Evolutionary conservation across 1,140 invertebrate species (phyloP), one percentile per base, ranked within the genome.

Genomic region (Proctacanthus coquilletti): DNA sequence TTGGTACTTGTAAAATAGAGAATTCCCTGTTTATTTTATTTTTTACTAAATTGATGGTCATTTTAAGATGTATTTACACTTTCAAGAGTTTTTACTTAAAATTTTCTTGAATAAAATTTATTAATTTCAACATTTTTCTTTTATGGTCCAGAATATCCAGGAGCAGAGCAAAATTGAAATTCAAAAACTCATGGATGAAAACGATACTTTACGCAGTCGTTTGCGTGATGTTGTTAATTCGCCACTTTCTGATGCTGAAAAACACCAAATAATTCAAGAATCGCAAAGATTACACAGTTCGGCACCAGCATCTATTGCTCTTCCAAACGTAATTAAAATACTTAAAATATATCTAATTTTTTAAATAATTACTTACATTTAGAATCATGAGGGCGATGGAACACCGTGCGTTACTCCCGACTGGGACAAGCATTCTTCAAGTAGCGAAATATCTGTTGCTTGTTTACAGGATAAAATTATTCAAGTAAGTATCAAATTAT

Each of bases 381-480:
- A 43, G 10, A 44, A 42, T 21, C 42, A 34, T 35, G 60, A 65
- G 33, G 65, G 63, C 14, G 71, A 75, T 43, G 71, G 69, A 45
- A 71, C 73, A 19, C 68, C 75, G 13, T 72, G 71, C 23, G 63
- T 65, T 37, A 69, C 73, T 21, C 79, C 80, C 3, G 84, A 87
- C 44, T 91, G 85, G 85, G 86, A 88, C 50, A 86, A 85, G 53
- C 79, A 84, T 52, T 88, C 83, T 18, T 85, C 81, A 18, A 69
- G 83, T 17, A 86, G 84, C 53, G 86, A 92, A 60, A 77, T 91
- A 11, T 91, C 87, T 8, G 84, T 93, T 37, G 84, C 86, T 2
- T 91, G 87, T 61, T 66, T 94, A 25, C 88, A 93, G 59, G 88
- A 93, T 53, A 74, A 85, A 49, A 89, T 93, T 45, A 68, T 86